Conservation (phyloP, 2,113 vertebrate genomes). For the Felis chaus region DNA sequence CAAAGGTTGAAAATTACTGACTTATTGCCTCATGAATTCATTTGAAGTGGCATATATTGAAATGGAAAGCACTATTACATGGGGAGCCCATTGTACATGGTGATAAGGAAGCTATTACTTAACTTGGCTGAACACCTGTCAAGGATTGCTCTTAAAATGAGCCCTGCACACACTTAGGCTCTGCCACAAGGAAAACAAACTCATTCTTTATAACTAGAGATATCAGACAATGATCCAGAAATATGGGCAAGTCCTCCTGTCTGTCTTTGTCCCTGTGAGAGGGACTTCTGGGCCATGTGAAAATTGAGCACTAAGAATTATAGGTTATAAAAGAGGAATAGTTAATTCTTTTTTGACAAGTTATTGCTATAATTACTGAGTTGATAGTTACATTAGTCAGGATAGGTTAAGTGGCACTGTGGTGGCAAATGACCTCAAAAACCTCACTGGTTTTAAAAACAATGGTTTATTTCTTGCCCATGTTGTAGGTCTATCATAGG, state of each 20-base stretch:
- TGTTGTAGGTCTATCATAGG: background rate
- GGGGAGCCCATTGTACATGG: constrained; percentile 25
- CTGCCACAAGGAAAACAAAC: constrained; percentile 4
- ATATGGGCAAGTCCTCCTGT: background rate
- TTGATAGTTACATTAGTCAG: background rate
- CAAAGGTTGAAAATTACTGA: constrained; percentile 38
- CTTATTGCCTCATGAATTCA: constrained; percentile 58
- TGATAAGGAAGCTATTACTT: constrained; percentile 65
- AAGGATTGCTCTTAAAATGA: constrained; percentile 45
- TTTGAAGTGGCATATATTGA: constrained; percentile 50
- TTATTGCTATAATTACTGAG: background rate
- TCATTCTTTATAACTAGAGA: constrained; percentile 14
- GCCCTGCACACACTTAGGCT: background rate
- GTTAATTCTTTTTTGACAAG: background rate
- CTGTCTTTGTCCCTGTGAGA: background rate
- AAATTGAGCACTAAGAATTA: background rate
- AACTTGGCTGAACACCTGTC: constrained; percentile 52
- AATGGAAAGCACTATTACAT: constrained; percentile 55
- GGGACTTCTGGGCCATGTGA: background rate
- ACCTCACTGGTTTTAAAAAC: background rate
- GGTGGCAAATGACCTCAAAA: background rate
- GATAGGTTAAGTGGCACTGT: background rate
- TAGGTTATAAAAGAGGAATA: background rate
- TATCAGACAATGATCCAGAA: background rate
- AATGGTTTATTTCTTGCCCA: background rate